Evolutionary conservation across 1,140 invertebrate species (phyloP), one percentile per base, ranked within the genome.

Genomic region (Drosophila simulans): DNA sequence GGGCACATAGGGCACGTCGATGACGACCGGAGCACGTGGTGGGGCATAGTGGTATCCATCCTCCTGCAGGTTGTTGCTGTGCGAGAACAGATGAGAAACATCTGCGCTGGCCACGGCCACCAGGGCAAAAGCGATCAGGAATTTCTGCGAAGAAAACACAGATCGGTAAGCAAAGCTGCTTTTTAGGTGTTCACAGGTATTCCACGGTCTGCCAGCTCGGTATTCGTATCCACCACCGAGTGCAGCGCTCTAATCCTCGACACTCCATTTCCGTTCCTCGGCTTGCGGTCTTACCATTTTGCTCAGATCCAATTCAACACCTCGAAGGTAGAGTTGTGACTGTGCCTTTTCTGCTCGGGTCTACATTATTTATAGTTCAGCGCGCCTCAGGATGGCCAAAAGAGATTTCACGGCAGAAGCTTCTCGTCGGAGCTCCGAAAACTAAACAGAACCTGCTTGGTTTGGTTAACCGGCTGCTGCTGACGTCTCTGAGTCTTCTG

Each of bases 321-420:
- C 37, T 64, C 83, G 75, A 82, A 90, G 88, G 90, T 77, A 77
- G 86, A 85, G 71, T 77, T 90, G 76, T 82, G 75, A 91, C 90
- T 91, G 90, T 90, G 90, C 35, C 72, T 65, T 45, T 58, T 65
- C 65, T 68, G 45, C 49, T 65, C 70, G 81, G 53, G 66, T 65
- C 74, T 72, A 85, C 80, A 90, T 91, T 91, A 91, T 91, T 90
- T 91, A 91, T 91, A 91, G 77, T 68, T 79, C 78, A 77, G 46
- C 46, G 63, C 62, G 42, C 15, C 72, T 88, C 85, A 89, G 88
- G 88, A 91, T 84, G 74, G 70, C 59, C 64, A 48, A 71, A 71
- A 64, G 70, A 73, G 56, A 46, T 35, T 43, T 59, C 37, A 22
- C 75, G 76, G 65, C 84, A 89, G 84, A 89, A 89, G 71, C 85